Evolutionary conservation across 2,797 vertebrate genomes (phyloP).

Genomic region (Staurois parvus): DNA sequence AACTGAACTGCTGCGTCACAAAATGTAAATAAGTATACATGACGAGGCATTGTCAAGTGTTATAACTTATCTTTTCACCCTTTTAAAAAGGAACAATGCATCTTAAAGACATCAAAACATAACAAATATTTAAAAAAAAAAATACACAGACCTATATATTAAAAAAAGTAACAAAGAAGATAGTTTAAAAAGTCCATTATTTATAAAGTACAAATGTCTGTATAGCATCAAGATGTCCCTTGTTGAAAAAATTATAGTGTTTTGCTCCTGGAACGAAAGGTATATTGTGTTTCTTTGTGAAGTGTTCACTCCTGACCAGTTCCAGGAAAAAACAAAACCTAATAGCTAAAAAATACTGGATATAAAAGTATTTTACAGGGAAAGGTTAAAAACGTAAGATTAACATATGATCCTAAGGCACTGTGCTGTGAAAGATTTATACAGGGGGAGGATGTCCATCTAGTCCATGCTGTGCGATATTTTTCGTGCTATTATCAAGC

Average conservation of each 20-base stretch:
- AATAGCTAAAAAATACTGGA: slow-evolving; percentile 76
- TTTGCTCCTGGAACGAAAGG: slow-evolving; percentile 69
- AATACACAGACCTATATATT: slow-evolving; percentile 42
- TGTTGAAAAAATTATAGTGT: slow-evolving; percentile 62
- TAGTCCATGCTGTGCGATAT: slow-evolving; percentile 53
- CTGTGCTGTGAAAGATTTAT: slow-evolving; percentile 77
- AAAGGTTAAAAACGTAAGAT: slow-evolving; percentile 63
- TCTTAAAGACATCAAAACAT: slow-evolving; percentile 56
- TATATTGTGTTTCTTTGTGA: slow-evolving; percentile 67
- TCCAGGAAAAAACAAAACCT: slow-evolving; percentile 73
- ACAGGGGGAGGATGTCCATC: slow-evolving; percentile 47
- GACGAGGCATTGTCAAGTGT: slow-evolving; percentile 38
- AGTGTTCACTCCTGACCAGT: slow-evolving; percentile 68
- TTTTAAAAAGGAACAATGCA: slow-evolving; percentile 57
- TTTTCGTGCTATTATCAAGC: not conserved
- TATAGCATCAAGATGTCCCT: slow-evolving; percentile 46
- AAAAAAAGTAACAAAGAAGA: slow-evolving; percentile 45
- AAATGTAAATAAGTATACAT: slow-evolving; percentile 23
- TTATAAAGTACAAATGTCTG: slow-evolving; percentile 53
- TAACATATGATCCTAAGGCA: slow-evolving; percentile 86
- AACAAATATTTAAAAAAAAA: slow-evolving; percentile 25
- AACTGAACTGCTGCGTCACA: slow-evolving; percentile 41
- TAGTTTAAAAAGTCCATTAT: slow-evolving; percentile 48
- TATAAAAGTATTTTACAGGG: slow-evolving; percentile 76
- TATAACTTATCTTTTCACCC: slow-evolving; percentile 59